phyloP scores from a whole-genome alignment of 2,888 invertebrate species.

The Mongoloraphidia duomilia region DNA sequence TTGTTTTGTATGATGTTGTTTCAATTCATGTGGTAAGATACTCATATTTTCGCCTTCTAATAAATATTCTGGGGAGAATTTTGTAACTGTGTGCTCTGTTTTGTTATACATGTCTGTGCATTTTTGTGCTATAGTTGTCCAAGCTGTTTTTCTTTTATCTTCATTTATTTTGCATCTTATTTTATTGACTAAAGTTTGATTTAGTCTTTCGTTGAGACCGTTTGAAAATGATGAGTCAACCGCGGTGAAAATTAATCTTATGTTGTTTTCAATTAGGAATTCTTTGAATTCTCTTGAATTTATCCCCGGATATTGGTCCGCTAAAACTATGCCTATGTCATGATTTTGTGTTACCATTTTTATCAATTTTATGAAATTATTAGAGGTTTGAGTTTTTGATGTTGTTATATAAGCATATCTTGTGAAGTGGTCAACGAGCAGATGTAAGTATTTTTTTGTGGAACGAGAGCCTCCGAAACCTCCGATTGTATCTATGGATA shows the following conservation, averaged over 20 bases:
- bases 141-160: neutral
- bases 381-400: conserved; percentile 18
- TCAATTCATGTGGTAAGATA: conserved; percentile 12
- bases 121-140: conserved; percentile 11
- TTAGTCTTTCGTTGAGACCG: too few relatives aligned
- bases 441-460: conserved; percentile 21
- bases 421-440: conserved; percentile 20
- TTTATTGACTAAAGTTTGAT: conserved; percentile 9
- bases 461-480: conserved; percentile 21
- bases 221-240: conserved; percentile 10
- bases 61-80: conserved; percentile 14
- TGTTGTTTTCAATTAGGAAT: conserved; percentile 14
- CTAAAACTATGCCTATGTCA: conserved; percentile 16
- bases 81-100: conserved; percentile 1
- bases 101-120: conserved; percentile 2
- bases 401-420: conserved; percentile 20
- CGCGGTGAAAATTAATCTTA: conserved; percentile 12
- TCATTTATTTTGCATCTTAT: conserved; percentile 2
- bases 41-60: conserved; percentile 14
- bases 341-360: conserved; percentile 11
- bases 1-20: conserved; percentile 10
- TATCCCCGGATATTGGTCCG: conserved; percentile 21
- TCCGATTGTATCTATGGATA: conserved; percentile 21
- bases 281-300: conserved; percentile 20
- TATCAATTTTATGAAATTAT: conserved; percentile 20